Evolutionary conservation across 2,888 invertebrate species (phyloP).

Genomic region (Lathronympha strigana): DNA sequence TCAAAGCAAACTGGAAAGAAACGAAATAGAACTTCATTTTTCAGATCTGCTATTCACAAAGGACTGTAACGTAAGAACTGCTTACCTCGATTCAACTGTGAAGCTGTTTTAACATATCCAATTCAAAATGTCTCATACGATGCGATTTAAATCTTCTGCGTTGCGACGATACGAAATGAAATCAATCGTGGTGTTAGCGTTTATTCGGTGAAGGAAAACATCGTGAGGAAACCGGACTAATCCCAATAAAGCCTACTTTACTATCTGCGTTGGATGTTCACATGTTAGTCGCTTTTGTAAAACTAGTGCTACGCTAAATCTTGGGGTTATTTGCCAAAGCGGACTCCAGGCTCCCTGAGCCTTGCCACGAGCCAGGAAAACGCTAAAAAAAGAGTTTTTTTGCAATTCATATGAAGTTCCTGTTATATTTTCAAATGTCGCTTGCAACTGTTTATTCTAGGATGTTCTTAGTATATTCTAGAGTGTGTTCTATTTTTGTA

Average conservation of each 20-base stretch:
- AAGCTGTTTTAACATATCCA: constrained; percentile 17
- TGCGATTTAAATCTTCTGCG: neutral
- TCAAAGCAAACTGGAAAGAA: constrained; percentile 4
- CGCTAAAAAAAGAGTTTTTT: no score
- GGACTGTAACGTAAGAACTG: constrained; percentile 29
- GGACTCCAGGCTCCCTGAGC: no score
- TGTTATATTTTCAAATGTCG: neutral
- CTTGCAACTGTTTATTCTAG: neutral
- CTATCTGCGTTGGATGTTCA: no score
- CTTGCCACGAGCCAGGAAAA: no score
- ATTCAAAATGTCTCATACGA: constrained; percentile 11
- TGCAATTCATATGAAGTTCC: neutral
- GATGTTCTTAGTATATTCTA: constrained; percentile 17
- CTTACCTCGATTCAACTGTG: constrained; percentile 33
- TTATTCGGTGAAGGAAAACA: no score
- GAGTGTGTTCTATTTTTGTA: constrained; percentile 32
- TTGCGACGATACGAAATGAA: neutral
- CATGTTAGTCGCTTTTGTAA: no score
- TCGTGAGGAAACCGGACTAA: no score
- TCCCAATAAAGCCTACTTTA: no score
- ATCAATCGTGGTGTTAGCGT: no score
- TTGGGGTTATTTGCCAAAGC: no score
- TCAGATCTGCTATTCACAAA: constrained; percentile 39
- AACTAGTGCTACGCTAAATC: no score
- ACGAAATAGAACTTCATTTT: constrained; percentile 25